Evolutionary conservation across 2,113 vertebrate species (phyloP), one percentile per base, ranked within the genome.

Genomic region (Pluvianellus socialis): DNA sequence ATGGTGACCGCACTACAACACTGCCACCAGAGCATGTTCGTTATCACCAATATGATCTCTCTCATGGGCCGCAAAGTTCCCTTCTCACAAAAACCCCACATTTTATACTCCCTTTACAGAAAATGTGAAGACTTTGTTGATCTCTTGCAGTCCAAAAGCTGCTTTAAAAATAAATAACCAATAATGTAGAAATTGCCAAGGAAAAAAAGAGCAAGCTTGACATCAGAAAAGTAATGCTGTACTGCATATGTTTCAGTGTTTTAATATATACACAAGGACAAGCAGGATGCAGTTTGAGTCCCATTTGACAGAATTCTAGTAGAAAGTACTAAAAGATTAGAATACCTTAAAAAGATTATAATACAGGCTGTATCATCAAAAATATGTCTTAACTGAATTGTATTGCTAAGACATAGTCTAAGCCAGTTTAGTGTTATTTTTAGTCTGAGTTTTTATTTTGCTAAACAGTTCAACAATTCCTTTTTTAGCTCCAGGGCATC

Each of bases 71-170:
- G 76, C 7, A 33, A 74, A 85, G 28, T 40, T 62, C 27, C 7
- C 6, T 73, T 53, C 21, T 52, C 26, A 8, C 9, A 79, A 56
- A 30, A 65, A 7, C 12, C 55, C 42, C 10, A 17, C 1, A 18
- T 49, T 82, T 74, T 33, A 18, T 32, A 38, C 11, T 70, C 5
- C 4, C 9, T 61, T 82, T 66, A 17, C 35, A 74, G 65, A 28
- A 80, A 65, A 68, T 4, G 1, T 14, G 21, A 90, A 74, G 33
- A 85, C 6, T 4, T 9, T 42, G 12, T 53, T 0, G 0, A 49
- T 56, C 10, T 42, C 45, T 70, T 7, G 4, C 21, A 35, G 23
- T 24, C 18, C 55, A 82, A 85, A 77, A 24, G 4, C 10, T 52
- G 8, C 11, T 82, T 73, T 53, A 82, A 91, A 94, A 55, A 79